Percentiles rank a stretch among this genome's conserved stretches.
Conservation (phyloP, 2,797 vertebrate species). For the Phataginus tricuspis region DNA sequence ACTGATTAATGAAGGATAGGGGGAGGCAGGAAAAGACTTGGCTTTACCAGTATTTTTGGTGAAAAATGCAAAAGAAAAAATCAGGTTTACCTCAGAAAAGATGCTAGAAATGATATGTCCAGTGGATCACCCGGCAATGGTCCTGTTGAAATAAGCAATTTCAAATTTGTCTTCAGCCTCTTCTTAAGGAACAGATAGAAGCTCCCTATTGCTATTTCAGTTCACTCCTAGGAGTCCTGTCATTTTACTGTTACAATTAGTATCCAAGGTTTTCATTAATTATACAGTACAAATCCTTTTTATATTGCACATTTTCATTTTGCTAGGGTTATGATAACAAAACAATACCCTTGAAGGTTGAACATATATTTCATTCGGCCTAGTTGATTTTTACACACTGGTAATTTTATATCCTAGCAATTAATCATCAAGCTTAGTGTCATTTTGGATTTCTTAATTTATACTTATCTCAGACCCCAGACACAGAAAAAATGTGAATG, state of each 20-base stretch:
- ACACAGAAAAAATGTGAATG: slow-evolving; percentile 6
- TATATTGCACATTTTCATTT: slow-evolving; percentile 41
- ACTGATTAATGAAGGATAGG: neutral
- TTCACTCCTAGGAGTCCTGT: neutral
- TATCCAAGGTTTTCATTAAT: slow-evolving; percentile 58
- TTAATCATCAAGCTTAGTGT: slow-evolving; percentile 68
- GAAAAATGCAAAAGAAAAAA: neutral
- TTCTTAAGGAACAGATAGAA: neutral
- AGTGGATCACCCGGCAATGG: accelerated
- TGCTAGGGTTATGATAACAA: slow-evolving; percentile 46
- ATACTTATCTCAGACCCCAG: slow-evolving; percentile 63
- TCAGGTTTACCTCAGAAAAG: neutral
- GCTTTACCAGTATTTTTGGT: neutral
- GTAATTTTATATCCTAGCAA: slow-evolving; percentile 60
- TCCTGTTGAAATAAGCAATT: neutral
- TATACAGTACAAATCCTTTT: slow-evolving; percentile 36
- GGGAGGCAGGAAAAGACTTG: neutral
- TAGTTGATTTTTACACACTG: slow-evolving; percentile 64
- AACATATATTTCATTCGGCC: slow-evolving; percentile 57
- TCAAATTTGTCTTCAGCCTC: neutral
- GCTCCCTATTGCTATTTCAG: neutral
- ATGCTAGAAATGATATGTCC: neutral
- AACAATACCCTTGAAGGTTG: slow-evolving; percentile 52
- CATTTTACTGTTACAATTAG: neutral
- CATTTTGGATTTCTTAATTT: slow-evolving; percentile 70